Base-by-base conservation (phyloP, 2,113 vertebrate species). In the Nicator chloris region DNA sequence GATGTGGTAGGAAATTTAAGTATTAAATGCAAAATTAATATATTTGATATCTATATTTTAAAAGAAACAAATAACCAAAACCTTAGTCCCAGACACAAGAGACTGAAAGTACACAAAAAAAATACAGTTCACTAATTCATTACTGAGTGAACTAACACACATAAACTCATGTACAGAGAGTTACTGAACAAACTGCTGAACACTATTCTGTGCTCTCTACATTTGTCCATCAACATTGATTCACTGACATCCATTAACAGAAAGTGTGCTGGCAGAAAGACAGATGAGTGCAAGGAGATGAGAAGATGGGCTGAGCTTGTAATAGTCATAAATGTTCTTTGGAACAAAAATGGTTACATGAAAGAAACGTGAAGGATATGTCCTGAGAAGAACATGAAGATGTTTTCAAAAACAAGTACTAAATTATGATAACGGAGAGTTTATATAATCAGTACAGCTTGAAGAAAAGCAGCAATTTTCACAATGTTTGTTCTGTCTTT, bases 1-100 rank as follows among this genome's bases (percentile, higher is more conserved):
- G 23, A 71, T 1, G 0, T 64, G 23, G 12, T 33, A 63, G 27
- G 35, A 51, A 84, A 19, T 6, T 21, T 24, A 80, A 77, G 35
- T 40, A 79, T 40, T 61, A 93, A 84, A 90, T 12, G 15, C n/a
- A 91, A 87, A 96, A 72, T 15, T 4, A 77, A 90, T 65, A 6
- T 11, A 57, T 45, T 76, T 22, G 13, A 56, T 64, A 40, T 15
- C 13, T 60, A 1, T 53, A 72, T 75, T 59, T 45, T 42, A 28
- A 37, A 61, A 51, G n/a, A 24, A 35, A 47, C 8, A 68, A 56
- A 13, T 7, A 54, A 79, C 16, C 7, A 53, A 47, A 73, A 28
- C 8, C 14, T 71, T 75, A 60, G 37, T 51, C 15, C 33, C 75
- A 60, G 56, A 33, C 9, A 50, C 3, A 9, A 73, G 22, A 27